phyloP scores from a whole-genome alignment of 2,113 vertebrate species.

The Ageneiosus marmoratus region DNA sequence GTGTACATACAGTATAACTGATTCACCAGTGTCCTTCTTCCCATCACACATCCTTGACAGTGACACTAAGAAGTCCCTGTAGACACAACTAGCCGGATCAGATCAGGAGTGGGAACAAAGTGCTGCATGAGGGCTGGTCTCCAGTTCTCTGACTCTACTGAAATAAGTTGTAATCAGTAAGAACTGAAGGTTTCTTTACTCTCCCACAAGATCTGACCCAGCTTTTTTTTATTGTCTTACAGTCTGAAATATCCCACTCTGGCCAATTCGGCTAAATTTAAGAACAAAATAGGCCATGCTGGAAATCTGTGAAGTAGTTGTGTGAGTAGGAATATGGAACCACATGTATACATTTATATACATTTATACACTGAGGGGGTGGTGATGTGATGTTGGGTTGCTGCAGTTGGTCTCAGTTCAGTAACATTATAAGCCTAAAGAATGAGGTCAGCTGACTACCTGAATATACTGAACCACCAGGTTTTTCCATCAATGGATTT shows the following conservation, averaged over 20 bases:
- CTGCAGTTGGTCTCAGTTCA: no score
- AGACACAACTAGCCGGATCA: neutral
- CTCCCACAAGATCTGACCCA: slow-evolving; percentile 8
- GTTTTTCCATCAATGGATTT: no score
- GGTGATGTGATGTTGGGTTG: no score
- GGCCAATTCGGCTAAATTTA: neutral
- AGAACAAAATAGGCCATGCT: neutral
- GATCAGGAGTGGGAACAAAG: neutral
- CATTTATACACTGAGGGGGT: no score
- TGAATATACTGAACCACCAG: no score
- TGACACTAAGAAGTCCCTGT: neutral
- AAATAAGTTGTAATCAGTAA: neutral
- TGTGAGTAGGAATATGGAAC: neutral
- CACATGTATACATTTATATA: no score
- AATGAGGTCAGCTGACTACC: no score
- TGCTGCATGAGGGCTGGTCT: neutral
- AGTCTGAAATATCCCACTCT: neutral
- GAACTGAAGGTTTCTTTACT: neutral
- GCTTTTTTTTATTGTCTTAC: slow-evolving; percentile 4
- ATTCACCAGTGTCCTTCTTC: neutral
- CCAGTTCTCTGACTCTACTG: neutral
- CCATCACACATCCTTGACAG: neutral
- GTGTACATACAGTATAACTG: no score
- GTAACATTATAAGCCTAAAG: no score
- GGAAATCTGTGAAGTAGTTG: neutral